phyloP scores from a whole-genome alignment of 2,888 invertebrate genomes.

The Mycalesis mineus region DNA sequence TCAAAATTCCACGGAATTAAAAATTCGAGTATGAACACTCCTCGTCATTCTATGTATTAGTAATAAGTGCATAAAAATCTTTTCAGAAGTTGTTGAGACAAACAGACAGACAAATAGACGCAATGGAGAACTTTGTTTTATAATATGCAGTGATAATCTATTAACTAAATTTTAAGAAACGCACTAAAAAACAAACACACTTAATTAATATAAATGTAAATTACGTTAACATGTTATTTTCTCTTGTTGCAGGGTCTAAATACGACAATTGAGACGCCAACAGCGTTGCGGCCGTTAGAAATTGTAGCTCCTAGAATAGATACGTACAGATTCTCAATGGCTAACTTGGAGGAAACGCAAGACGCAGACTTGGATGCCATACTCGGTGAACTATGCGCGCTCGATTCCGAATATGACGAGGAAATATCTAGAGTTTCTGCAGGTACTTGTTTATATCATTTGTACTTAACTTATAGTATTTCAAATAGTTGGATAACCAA shows the following conservation, averaged over 20 bases:
- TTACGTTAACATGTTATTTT: background rate
- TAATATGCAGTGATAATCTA: too few species aligned
- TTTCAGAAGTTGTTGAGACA: too few species aligned
- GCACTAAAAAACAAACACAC: too few species aligned
- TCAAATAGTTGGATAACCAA: too few species aligned
- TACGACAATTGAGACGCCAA: slow-evolving; percentile 64
- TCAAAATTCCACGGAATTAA: too few species aligned
- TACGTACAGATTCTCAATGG: slow-evolving; percentile 96
- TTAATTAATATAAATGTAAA: background rate
- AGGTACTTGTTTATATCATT: slow-evolving; percentile 38
- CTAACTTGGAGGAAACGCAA: slow-evolving; percentile 96
- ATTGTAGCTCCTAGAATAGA: slow-evolving; percentile 91
- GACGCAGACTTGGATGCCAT: slow-evolving; percentile 98
- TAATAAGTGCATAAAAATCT: too few species aligned
- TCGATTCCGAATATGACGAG: slow-evolving; percentile 84
- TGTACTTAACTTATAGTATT: too few species aligned
- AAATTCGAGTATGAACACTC: too few species aligned
- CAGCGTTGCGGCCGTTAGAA: slow-evolving; percentile 82
- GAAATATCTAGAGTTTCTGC: slow-evolving; percentile 72
- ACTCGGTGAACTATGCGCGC: slow-evolving; percentile 94
- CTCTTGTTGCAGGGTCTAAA: slow-evolving; percentile 83
- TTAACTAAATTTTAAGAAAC: too few species aligned
- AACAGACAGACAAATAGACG: too few species aligned
- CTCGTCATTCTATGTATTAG: too few species aligned
- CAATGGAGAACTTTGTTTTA: too few species aligned